Percentiles rank a stretch among this genome's conserved stretches.
These are phyloP conservation scores for Cephus pulcher DNA, from an alignment of 2,888 invertebrate genomes.

Conservation along the genomic window DNA sequence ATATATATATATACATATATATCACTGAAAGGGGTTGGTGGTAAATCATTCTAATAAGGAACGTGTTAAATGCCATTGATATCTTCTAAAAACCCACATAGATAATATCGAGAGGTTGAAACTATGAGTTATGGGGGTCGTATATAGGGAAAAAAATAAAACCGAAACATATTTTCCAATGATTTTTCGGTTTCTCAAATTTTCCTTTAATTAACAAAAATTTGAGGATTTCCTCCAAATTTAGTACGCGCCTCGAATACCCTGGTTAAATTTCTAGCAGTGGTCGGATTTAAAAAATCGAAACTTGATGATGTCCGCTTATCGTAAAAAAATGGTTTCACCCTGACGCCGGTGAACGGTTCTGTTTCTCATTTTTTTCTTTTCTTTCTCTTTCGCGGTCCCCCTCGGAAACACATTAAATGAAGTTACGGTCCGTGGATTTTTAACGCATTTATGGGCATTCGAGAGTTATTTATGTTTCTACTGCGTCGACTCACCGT, in stretches of 20 bases:
- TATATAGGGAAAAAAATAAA: neutral
- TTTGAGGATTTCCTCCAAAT: neutral
- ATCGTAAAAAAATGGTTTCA: neutral
- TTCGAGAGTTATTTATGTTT: constrained; percentile 58
- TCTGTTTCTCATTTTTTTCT: constrained; percentile 44
- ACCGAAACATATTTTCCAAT: neutral
- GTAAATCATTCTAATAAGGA: neutral
- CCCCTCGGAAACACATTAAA: constrained; percentile 53
- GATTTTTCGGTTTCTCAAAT: neutral
- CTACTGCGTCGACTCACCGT: constrained; percentile 23
- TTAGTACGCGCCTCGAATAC: neutral
- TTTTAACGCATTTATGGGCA: constrained; percentile 59
- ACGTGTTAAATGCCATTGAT: neutral
- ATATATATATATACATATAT: neutral
- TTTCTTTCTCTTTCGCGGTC: constrained; percentile 15
- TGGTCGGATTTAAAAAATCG: neutral
- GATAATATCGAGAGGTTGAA: neutral
- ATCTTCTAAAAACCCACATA: neutral
- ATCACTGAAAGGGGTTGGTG: neutral
- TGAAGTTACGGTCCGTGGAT: constrained; percentile 57
- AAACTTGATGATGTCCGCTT: neutral
- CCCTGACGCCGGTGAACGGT: constrained; percentile 7
- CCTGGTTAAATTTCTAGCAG: neutral
- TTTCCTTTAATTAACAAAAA: neutral
- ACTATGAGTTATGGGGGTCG: neutral